phyloP scores from a whole-genome alignment of 2,797 vertebrate genomes.

The Schizothorax lantsangensis region DNA sequence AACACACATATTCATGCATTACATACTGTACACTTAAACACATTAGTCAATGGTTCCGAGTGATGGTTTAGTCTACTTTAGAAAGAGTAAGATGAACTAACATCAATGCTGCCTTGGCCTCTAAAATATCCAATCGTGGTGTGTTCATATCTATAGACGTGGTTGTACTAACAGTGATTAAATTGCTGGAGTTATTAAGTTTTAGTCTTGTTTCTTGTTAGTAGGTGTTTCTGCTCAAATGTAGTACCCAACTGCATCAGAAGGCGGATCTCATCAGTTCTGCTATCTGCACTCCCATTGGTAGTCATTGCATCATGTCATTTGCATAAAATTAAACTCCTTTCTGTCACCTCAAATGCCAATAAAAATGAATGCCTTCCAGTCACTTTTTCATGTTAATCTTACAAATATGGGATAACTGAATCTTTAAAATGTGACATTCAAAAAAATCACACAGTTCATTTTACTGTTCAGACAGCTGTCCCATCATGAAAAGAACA shows the following conservation, averaged over 20 bases:
- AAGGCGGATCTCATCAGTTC: not conserved
- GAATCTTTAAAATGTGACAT: not conserved
- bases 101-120: not conserved
- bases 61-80: conserved; percentile 6
- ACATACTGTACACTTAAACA: conserved; percentile 2
- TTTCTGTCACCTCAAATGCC: not conserved
- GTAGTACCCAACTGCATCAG: not conserved
- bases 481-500: not conserved
- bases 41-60: not conserved
- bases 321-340: not conserved
- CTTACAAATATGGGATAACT: not conserved
- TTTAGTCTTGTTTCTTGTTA: not conserved
- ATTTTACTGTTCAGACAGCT: not conserved
- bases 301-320: not conserved
- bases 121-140: conserved; percentile 1
- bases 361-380: not conserved
- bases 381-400: not conserved
- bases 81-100: not conserved
- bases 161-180: not conserved
- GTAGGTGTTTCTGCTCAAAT: not conserved
- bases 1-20: not conserved
- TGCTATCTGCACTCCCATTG: not conserved
- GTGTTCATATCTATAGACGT: not conserved
- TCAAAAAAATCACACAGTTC: not conserved
- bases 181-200: not conserved